phyloP scores from a whole-genome alignment of 2,797 vertebrate species.

The Rousettus madagascariensis region DNA sequence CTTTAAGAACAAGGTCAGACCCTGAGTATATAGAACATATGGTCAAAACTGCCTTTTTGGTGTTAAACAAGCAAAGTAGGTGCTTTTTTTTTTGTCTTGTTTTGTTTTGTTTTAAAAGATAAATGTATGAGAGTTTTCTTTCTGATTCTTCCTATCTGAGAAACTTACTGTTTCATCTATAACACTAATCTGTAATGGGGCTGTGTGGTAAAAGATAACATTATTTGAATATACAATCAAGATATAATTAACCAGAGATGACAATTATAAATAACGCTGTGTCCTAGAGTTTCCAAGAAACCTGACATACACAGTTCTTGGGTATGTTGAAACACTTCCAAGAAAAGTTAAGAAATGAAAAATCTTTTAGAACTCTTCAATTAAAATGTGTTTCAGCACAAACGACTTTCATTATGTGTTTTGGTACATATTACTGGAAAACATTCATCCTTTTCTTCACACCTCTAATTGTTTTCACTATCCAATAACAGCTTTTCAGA shows the following conservation, averaged over 20 bases:
- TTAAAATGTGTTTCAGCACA: conserved; percentile 85
- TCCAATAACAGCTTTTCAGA: conserved; percentile 66
- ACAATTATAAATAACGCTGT: conserved; percentile 84
- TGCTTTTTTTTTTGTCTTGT: not conserved
- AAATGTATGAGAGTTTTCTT: not conserved
- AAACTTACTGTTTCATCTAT: conserved; percentile 5
- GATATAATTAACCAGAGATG: conserved; percentile 84
- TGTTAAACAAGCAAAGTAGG: not conserved
- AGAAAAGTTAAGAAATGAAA: conserved; percentile 84
- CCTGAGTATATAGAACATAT: not conserved
- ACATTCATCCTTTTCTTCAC: conserved; percentile 64
- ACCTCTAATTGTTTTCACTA: conserved; percentile 72
- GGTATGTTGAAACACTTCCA: conserved; percentile 84
- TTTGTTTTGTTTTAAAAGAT: not conserved
- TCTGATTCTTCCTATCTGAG: conserved; percentile 17
- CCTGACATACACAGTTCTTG: conserved; percentile 82
- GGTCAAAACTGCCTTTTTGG: not conserved
- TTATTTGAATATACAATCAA: conserved; percentile 79
- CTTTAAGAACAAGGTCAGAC: not conserved
- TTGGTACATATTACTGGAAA: conserved; percentile 57
- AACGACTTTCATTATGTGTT: conserved; percentile 78
- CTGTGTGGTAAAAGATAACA: conserved; percentile 70
- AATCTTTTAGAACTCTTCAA: conserved; percentile 84
- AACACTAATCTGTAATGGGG: conserved; percentile 53
- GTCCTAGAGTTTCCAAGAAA: conserved; percentile 86